Percentiles rank a stretch among this genome's conserved stretches.
Evolutionary conservation across 2,888 invertebrate species (phyloP).

Genomic region (Ceriagrion tenellum): DNA sequence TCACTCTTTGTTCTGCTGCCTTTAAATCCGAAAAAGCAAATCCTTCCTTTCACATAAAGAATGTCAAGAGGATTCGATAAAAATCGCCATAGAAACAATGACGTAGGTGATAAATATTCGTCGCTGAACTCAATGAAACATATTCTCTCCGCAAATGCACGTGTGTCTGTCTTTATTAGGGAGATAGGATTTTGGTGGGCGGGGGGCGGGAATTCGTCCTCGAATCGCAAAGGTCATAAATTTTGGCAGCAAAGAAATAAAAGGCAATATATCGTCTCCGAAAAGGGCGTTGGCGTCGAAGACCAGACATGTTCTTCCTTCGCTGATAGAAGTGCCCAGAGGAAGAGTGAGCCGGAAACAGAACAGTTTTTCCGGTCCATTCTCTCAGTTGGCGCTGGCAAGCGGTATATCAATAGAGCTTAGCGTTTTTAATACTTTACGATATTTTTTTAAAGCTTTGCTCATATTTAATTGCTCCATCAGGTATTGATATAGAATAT

Average conservation of each 20-base stretch:
- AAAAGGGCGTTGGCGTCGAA: conserved; percentile 29
- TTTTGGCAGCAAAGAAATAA: conserved; percentile 27
- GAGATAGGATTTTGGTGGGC: neutral
- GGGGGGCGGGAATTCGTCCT: neutral
- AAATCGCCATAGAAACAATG: neutral
- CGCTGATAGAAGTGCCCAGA: neutral
- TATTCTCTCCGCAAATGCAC: conserved; percentile 22
- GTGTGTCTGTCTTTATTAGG: conserved; percentile 31
- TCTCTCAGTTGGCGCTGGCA: neutral
- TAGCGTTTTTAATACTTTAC: too few relatives aligned
- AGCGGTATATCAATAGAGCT: too few relatives aligned
- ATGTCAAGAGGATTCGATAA: neutral
- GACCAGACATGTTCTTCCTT: neutral
- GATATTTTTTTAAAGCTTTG: too few relatives aligned
- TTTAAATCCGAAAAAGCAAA: neutral
- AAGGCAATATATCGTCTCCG: neutral
- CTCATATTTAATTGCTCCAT: too few relatives aligned
- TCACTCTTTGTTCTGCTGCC: neutral
- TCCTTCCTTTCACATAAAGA: neutral
- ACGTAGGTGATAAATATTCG: neutral
- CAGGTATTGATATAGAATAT: too few relatives aligned
- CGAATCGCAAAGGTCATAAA: conserved; percentile 29
- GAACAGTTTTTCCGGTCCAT: neutral
- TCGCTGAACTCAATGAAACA: neutral
- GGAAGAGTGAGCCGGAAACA: neutral